Evolutionary conservation across 2,888 invertebrate genomes (phyloP), one percentile per base, ranked within the genome.

Genomic region (Cerastis leucographa): DNA sequence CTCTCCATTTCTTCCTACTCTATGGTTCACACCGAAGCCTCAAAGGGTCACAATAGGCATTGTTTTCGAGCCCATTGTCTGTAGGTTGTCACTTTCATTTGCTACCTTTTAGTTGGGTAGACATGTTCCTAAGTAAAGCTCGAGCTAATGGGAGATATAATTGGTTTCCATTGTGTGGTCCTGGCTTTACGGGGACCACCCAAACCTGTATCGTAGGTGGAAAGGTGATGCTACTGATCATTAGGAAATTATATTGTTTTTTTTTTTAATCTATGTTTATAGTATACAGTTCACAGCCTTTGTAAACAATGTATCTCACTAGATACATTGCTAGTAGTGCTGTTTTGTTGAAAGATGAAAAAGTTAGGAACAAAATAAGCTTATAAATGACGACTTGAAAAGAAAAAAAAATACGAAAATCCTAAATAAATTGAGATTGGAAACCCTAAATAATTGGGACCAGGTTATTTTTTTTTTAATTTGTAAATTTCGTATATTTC

Each of bases 1-100:
- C 46, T 9, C 42, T 83, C 59, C 84, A 73, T 80, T 72, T 6
- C 29, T 56, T 70, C n/a, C 35, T 83, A 29, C 70, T 83, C 67
- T 42, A 12, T 70, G 82, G 78, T 75, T 75, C 70, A 77, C 85
- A 81, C 84, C 70, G 72, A 81, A 67, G 71, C 80, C 82, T 85
- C 86, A 87, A 82, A 87, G 88, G 90, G 88, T 87, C 88, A 94
- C 94, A 94, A 94, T 94, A 89, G 91, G 44, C 81, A 94, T 94
- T 94, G 94, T 94, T 90, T 81, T 71, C 76, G 35, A 78, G 72
- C 79, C 90, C 89, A 92, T 92, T 93, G 94, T 93, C 88, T 85
- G 79, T 73, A 78, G 86, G 86, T 88, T 87, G 90, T 89, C 89
- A 86, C 88, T 90, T 90, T 88, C 85, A 84, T 74, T 85, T 83